These are phyloP conservation scores for Patiria miniata DNA, from an alignment of 35 echinoderm and acorn worm genomes.

Conservation along the genomic window DNA sequence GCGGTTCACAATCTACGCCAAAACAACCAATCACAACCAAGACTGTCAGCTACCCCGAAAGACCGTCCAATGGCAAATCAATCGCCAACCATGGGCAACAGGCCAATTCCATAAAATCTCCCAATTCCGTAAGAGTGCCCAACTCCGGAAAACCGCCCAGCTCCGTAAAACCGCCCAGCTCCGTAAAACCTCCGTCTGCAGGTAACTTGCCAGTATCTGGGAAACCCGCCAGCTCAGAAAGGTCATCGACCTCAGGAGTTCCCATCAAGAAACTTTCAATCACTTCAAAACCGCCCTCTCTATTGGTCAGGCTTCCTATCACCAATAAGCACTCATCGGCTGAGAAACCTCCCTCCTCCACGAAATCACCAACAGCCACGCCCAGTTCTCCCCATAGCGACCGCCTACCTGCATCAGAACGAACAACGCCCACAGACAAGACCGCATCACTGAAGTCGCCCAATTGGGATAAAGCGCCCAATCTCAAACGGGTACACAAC, in stretches of 20 bases:
- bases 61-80: not conserved
- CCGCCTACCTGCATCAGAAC: not conserved
- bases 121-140: not conserved
- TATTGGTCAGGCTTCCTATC: not conserved
- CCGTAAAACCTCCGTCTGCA: not conserved
- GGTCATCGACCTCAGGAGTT: not conserved
- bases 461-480: constrained; percentile 12
- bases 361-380: constrained; percentile 3
- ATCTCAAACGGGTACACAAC: not conserved
- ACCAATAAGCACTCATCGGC: not conserved
- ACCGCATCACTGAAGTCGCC: not conserved
- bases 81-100: not conserved
- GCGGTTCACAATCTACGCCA: not conserved
- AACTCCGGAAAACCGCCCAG: not conserved
- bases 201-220: not conserved
- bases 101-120: not conserved
- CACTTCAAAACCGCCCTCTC: not conserved
- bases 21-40: not conserved
- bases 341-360: not conserved
- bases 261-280: not conserved
- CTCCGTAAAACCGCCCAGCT: not conserved
- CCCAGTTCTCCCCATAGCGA: not conserved
- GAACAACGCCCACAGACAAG: not conserved
- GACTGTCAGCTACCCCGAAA: not conserved
- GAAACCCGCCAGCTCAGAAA: not conserved